Conservation (phyloP, 2,797 vertebrate genomes). For the Enteromius viviparus region DNA sequence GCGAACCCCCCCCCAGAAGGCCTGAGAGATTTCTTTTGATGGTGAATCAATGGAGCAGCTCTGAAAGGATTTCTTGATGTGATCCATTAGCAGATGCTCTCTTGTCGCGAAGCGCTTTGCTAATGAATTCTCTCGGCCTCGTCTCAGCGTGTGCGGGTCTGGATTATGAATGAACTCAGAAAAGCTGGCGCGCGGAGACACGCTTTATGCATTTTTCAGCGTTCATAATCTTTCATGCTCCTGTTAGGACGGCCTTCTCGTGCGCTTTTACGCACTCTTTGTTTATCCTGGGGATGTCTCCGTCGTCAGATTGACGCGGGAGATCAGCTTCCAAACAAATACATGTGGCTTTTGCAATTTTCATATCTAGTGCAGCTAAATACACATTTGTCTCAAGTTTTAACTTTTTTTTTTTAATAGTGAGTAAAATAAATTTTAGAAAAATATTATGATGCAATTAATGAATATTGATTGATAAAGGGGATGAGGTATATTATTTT, state of each 20-base stretch:
- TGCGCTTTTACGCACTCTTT: background rate
- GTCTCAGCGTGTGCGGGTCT: slow-evolving; percentile 11
- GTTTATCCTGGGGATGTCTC: background rate
- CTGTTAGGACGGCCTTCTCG: slow-evolving; percentile 66
- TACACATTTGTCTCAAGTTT: no score
- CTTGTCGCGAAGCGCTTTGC: background rate
- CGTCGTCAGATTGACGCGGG: background rate
- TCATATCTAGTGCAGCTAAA: background rate
- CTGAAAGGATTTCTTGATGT: slow-evolving; percentile 47
- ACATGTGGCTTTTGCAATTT: no score
- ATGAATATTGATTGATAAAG: background rate
- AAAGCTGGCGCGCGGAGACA: background rate
- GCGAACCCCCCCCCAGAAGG: background rate
- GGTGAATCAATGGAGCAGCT: slow-evolving; percentile 40
- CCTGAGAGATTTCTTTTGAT: slow-evolving; percentile 22
- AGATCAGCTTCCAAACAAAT: background rate
- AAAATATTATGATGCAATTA: background rate
- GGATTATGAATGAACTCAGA: slow-evolving; percentile 38
- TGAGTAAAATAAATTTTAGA: background rate
- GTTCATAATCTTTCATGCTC: slow-evolving; percentile 31
- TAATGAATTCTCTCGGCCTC: slow-evolving; percentile 46
- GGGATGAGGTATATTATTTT: background rate
- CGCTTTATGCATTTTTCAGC: slow-evolving; percentile 29
- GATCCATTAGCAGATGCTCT: slow-evolving; percentile 43
- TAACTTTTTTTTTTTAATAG: background rate